A percentile compares a stretch with the other conserved stretches of the same genome.
Evolutionary conservation across 2,797 vertebrate species (phyloP).

Genomic region (Poeciliopsis paucimaculata): DNA sequence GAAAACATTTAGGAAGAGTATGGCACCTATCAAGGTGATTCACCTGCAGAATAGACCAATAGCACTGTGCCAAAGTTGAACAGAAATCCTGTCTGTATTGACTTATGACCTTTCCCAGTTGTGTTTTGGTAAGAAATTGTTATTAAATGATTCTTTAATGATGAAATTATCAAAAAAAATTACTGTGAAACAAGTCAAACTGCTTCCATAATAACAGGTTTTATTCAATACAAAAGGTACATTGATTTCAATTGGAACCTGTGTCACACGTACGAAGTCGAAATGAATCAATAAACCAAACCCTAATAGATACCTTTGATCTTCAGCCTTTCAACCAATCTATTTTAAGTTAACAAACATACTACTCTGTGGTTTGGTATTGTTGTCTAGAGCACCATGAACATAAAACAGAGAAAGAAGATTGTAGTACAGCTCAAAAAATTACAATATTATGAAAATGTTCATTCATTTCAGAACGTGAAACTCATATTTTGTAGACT

Average conservation of each 20-base stretch:
- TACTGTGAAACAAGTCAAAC: not conserved
- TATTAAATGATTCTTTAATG: not conserved
- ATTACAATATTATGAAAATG: not conserved
- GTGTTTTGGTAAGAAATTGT: not conserved
- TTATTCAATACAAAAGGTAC: not conserved
- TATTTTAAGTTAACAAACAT: not conserved
- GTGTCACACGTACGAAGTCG: not conserved
- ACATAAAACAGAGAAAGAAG: not conserved
- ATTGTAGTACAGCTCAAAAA: not conserved
- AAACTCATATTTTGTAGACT: not conserved
- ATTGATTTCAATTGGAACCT: not conserved
- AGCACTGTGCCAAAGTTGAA: conserved; percentile 11
- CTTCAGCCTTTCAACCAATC: not conserved
- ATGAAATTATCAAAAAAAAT: not conserved
- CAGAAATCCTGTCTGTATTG: conserved; percentile 4
- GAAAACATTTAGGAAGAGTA: conserved; percentile 28
- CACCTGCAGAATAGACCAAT: conserved; percentile 27
- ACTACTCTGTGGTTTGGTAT: not conserved
- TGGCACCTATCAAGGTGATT: conserved; percentile 15
- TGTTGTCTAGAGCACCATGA: not conserved
- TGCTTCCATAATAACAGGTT: not conserved
- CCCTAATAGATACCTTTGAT: not conserved
- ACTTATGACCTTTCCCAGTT: not conserved
- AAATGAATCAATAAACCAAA: not conserved
- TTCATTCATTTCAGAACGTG: not conserved